phyloP scores from a whole-genome alignment of 2,888 invertebrate genomes.

The Tridacna gigas region DNA sequence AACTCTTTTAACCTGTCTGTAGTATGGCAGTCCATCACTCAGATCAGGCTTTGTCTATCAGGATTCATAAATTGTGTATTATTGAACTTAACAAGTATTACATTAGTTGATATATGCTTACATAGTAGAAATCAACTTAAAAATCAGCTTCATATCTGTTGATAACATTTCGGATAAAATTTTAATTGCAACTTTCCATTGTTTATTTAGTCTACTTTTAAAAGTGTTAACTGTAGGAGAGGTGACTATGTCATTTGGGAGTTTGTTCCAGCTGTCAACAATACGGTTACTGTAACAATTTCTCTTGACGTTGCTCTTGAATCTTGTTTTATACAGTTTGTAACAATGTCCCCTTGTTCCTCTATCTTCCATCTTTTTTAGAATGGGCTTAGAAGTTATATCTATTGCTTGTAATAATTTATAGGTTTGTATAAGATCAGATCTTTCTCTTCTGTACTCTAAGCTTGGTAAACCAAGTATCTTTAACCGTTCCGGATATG shows the following conservation, averaged over 20 bases:
- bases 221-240: not conserved
- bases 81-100: too few species aligned
- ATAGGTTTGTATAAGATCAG: not conserved
- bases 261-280: not conserved
- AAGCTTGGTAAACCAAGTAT: not conserved
- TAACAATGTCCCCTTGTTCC: not conserved
- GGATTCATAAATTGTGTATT: too few species aligned
- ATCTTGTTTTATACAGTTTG: not conserved
- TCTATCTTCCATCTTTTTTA: not conserved
- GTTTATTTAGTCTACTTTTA: slow-evolving; percentile 1
- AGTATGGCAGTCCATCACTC: too few species aligned
- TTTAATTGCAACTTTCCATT: not conserved
- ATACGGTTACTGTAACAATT: not conserved
- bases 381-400: not conserved
- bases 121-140: too few species aligned
- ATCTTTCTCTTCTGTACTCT: not conserved
- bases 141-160: too few species aligned
- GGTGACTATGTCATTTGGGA: not conserved
- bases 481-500: not conserved
- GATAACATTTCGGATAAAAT: not conserved
- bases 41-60: too few species aligned
- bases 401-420: not conserved
- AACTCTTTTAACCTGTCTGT: too few species aligned
- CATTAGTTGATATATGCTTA: too few species aligned
- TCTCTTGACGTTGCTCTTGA: not conserved